Base-by-base conservation (phyloP, 2,797 vertebrate genomes). In the Coregonus sp. region DNA sequence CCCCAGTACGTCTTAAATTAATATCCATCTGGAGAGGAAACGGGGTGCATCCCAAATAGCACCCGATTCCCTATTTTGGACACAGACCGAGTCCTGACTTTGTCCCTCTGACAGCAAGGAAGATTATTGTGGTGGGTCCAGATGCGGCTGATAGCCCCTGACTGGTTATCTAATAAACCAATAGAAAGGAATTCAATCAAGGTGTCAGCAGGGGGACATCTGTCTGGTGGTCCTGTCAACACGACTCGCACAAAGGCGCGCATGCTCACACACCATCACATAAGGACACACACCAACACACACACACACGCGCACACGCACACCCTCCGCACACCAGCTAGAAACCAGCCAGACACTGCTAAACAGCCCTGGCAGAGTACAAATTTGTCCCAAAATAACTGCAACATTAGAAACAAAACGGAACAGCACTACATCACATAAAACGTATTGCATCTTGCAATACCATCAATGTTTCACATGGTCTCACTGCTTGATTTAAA, bases 181-280 rank as follows among this genome's bases (percentile, higher is more conserved):
- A 51, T 51, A 20, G 20, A 71, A 20, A 47, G 40, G n/a, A 52
- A 71, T 51, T 71, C 20, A 71, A 71, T 71, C n/a, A 71, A 51
- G 70, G 1, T 29, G 70, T 51, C 70, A 71, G 70, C 47, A 29
- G 47, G 9, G 4, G 1, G 40, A 51, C 31, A 69, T 35, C 67
- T 47, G 11, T 51, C 70, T 51, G 20, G n/a, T 14, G n/a, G 20
- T 51, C 7, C 37, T 20, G 69, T 71, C 47, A 51, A 20, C n/a
- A 51, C 20, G 1, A 33, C 67, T 16, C 4, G 25, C 25, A 25
- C 25, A 25, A 25, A 25, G 25, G 25, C 25, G 25, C 25, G 25
- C 25, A 25, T 25, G 25, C 25, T 52, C 70, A 51, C 50, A 54
- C 70, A 54, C 50, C 14, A 29, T 4, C 47, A 72, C 47, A 52